phyloP scores from a whole-genome alignment of 92 coral and sea anemone species.

The Umimayanthus chanpuru region DNA sequence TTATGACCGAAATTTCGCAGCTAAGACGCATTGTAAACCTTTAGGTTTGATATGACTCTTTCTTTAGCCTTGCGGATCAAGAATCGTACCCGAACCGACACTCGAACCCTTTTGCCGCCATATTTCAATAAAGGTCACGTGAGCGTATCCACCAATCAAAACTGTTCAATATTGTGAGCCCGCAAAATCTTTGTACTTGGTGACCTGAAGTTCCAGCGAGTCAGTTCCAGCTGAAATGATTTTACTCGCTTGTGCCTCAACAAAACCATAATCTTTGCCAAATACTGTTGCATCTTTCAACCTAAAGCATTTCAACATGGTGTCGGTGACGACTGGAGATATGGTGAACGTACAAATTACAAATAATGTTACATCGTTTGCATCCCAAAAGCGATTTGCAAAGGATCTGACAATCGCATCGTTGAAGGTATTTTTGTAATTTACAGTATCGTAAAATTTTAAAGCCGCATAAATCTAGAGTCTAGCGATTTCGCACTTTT shows the following conservation, averaged over 20 bases:
- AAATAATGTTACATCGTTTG: constrained; percentile 83
- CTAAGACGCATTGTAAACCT: constrained; percentile 73
- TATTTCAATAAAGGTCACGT: constrained; percentile 80
- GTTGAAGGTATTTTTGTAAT: constrained; percentile 66
- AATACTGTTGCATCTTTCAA: background rate
- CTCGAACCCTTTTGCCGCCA: constrained; percentile 73
- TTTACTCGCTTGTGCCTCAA: background rate
- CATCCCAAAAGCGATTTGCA: constrained; percentile 87
- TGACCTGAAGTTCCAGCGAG: too few species aligned
- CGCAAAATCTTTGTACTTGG: constrained; percentile 45
- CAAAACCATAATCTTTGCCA: background rate
- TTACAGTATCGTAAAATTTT: background rate
- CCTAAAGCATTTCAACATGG: constrained; percentile 50
- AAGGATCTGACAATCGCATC: constrained; percentile 78
- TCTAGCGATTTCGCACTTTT: background rate
- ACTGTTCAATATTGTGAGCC: constrained; percentile 54
- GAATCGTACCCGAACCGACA: too few species aligned
- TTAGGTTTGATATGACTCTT: background rate
- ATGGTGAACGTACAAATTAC: constrained; percentile 86
- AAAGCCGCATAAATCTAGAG: background rate
- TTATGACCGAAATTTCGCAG: constrained; percentile 79
- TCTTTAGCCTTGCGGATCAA: too few species aligned
- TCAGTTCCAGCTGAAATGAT: too few species aligned
- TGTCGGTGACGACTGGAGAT: constrained; percentile 61
- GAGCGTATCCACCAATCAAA: constrained; percentile 66